These are phyloP conservation scores for Daboia siamensis DNA, from an alignment of 2,113 vertebrate species.

Conservation along the genomic window DNA sequence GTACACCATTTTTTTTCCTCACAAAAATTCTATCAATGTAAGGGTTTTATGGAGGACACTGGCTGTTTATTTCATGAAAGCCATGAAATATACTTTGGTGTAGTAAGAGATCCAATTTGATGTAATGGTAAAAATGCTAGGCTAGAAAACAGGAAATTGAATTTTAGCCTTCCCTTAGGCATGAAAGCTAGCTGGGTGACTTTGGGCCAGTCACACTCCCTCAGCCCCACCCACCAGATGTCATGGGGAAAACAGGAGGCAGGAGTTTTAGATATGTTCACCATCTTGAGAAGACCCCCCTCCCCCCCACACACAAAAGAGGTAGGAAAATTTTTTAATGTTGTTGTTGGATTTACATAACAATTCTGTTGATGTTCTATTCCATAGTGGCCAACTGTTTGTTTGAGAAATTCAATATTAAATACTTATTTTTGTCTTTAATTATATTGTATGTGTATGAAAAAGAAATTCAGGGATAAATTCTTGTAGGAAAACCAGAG, in stretches of 20 bases:
- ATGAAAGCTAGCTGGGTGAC: neutral
- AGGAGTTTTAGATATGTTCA: neutral
- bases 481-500: neutral
- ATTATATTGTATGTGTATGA: neutral
- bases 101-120: neutral
- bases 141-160: neutral
- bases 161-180: neutral
- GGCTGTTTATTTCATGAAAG: neutral
- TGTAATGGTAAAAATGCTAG: neutral
- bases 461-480: slow-evolving; percentile 3
- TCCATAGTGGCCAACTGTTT: neutral
- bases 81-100: neutral
- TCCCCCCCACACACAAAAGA: neutral
- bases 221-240: neutral
- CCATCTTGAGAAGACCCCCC: neutral
- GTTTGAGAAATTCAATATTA: neutral
- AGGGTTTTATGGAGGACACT: neutral
- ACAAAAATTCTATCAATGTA: neutral
- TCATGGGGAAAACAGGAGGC: neutral
- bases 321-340: neutral
- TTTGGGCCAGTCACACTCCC: neutral
- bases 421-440: neutral
- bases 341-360: neutral
- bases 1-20: neutral
- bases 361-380: neutral